These are phyloP conservation scores for Brachionus asplanchnoidis DNA, from an alignment of 1,140 invertebrate genomes.

Conservation along the genomic window DNA sequence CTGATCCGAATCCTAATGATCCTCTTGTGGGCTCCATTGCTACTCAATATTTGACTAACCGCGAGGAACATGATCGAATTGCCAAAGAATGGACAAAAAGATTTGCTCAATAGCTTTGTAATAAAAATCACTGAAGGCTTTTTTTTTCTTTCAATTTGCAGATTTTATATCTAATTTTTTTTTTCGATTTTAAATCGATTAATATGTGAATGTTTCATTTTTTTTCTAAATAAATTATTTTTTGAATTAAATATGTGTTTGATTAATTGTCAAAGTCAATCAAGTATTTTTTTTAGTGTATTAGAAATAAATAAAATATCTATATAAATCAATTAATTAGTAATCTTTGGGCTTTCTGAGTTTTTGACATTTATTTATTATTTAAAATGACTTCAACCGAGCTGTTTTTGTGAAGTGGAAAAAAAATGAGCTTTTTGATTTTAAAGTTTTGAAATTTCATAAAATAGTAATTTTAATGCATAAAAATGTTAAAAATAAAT, in stretches of 20 bases:
- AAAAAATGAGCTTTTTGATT: too few species aligned
- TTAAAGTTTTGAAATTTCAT: too few species aligned
- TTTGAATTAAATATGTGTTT: background rate
- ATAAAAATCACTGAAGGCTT: background rate
- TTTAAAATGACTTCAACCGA: too few species aligned
- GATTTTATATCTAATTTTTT: background rate
- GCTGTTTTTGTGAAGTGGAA: too few species aligned
- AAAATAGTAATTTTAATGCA: too few species aligned
- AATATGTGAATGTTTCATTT: background rate
- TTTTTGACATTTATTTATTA: too few species aligned
- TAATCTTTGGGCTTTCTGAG: too few species aligned
- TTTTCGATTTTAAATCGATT: conserved; percentile 33
- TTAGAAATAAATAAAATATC: too few species aligned
- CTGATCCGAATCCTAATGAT: conserved; percentile 60
- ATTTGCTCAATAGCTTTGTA: conserved; percentile 64
- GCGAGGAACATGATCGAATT: conserved; percentile 93
- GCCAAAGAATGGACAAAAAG: conserved; percentile 95
- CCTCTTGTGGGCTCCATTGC: conserved; percentile 95
- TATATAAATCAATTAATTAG: too few species aligned
- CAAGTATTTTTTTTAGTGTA: too few species aligned
- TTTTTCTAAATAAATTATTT: conserved; percentile 10
- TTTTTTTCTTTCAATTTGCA: background rate
- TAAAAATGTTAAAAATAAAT: too few species aligned
- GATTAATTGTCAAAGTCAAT: too few species aligned
- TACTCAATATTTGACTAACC: conserved; percentile 91